A percentile compares a stretch with the other conserved stretches of the same genome.
These are phyloP conservation scores for Steromphala cineraria DNA, from an alignment of 2,888 invertebrate species.

Conservation along the genomic window DNA sequence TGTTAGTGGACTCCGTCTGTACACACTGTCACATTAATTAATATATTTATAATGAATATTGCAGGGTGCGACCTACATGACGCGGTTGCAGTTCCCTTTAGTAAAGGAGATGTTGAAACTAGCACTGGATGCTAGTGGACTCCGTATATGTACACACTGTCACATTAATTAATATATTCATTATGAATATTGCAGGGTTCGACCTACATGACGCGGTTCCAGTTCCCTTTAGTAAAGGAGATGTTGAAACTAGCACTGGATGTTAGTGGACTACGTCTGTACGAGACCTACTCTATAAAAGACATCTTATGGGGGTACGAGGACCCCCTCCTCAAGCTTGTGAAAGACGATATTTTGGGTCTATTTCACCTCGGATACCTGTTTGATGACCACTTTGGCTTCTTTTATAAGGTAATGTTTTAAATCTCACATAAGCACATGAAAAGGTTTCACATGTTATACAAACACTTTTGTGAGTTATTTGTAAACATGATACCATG, in stretches of 20 bases:
- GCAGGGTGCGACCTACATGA: neutral
- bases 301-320: conserved; percentile 68
- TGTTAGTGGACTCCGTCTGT: conserved; percentile 37
- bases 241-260: conserved; percentile 38
- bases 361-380: conserved; percentile 32
- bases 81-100: conserved; percentile 17
- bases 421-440: neutral
- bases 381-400: conserved; percentile 84
- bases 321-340: conserved; percentile 51
- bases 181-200: conserved; percentile 32
- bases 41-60: too few relatives aligned
- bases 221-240: conserved; percentile 36
- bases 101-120: conserved; percentile 45
- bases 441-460: neutral
- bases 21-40: too few relatives aligned
- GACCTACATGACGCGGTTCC: conserved; percentile 21
- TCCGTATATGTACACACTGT: conserved; percentile 42
- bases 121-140: conserved; percentile 37
- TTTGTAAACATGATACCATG: too few relatives aligned
- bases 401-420: conserved; percentile 84
- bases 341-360: conserved; percentile 31
- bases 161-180: neutral
- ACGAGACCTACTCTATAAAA: conserved; percentile 48
- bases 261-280: conserved; percentile 44
- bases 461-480: neutral